Base-by-base conservation (phyloP, 2,888 invertebrate genomes). In the Patella ulyssiponensis region DNA sequence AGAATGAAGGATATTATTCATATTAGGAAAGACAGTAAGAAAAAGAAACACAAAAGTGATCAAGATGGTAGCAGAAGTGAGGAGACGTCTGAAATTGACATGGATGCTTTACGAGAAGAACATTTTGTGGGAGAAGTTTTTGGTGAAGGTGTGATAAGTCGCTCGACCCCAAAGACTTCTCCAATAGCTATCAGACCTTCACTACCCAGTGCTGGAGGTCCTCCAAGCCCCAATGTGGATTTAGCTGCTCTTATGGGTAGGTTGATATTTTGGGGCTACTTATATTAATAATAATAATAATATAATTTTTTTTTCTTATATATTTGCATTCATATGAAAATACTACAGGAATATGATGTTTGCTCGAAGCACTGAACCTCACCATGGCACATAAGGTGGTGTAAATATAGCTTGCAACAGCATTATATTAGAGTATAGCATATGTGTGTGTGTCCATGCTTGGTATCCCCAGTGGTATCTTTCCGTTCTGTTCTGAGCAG, bases 1-100 rank as follows among this genome's bases (percentile, higher is more conserved):
- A 95, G 95, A 91, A 95, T 96, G 93, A 94, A 95, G 81, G 95
- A 95, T 86, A 95, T 95, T 78, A 95, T 95, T 81, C 95, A 95
- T 88, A 94, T 95, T 0, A 93, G 94, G 75, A 93, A 94, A 80
- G 95, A 95, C 82, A 94, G 95, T 23, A 93, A 94, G 78, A 94
- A 94, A 90, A 93, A 93, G 88, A 92, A 82, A 23, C 82, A 81
- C 20, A 82, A 82, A 76, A 78, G 74, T 51, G 79, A 71, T 17
- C 58, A 51, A 20, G 75, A 84, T 14, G 85, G 85, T 77, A 77
- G 80, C 71, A 82, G 80, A 23, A 75, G 84, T 75, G 87, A 88
- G 78, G 88, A 88, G 81, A 80, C 87, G 71, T 85, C 86, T 70
- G 88, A 91, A 81, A 81, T 83, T 23, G 85, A 89, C 72, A 75